A percentile compares a stretch with the other conserved stretches of the same genome.
Conservation (phyloP, 2,113 vertebrate species). For the Oxygymnocypris stewartii region DNA sequence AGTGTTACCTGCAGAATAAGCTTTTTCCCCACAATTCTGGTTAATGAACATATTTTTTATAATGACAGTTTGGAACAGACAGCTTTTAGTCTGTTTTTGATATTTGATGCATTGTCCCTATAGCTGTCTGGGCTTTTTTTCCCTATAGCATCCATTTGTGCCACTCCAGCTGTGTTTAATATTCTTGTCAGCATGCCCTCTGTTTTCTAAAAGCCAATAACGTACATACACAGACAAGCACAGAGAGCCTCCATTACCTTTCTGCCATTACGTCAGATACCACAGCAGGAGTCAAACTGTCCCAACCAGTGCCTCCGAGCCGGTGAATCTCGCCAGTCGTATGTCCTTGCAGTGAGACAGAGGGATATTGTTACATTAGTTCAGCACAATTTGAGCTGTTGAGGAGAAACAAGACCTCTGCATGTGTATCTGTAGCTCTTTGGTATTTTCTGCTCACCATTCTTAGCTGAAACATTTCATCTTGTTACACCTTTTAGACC, state of each 20-base stretch:
- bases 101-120: not conserved
- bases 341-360: conserved; percentile 9
- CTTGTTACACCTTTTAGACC: not conserved
- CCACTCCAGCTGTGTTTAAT: conserved; percentile 10
- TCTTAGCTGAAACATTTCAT: not conserved
- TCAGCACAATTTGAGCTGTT: conserved; percentile 45
- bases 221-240: conserved; percentile 10
- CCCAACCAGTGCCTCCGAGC: conserved; percentile 13
- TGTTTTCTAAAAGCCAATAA: conserved; percentile 24
- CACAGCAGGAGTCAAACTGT: conserved; percentile 40
- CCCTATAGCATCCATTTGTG: conserved; percentile 7
- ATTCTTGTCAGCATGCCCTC: conserved; percentile 7
- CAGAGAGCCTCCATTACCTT: conserved; percentile 19
- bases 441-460: not conserved
- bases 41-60: not conserved
- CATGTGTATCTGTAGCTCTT: not conserved
- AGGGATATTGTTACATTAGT: conserved; percentile 41
- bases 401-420: conserved; percentile 2
- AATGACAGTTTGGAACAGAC: not conserved
- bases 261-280: conserved; percentile 33
- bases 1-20: not conserved
- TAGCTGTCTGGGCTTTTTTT: not conserved
- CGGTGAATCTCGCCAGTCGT: not conserved
- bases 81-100: not conserved
- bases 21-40: not conserved